These are phyloP conservation scores for Diabrotica virgifera DNA, from an alignment of 1,140 invertebrate genomes.

Conservation along the genomic window DNA sequence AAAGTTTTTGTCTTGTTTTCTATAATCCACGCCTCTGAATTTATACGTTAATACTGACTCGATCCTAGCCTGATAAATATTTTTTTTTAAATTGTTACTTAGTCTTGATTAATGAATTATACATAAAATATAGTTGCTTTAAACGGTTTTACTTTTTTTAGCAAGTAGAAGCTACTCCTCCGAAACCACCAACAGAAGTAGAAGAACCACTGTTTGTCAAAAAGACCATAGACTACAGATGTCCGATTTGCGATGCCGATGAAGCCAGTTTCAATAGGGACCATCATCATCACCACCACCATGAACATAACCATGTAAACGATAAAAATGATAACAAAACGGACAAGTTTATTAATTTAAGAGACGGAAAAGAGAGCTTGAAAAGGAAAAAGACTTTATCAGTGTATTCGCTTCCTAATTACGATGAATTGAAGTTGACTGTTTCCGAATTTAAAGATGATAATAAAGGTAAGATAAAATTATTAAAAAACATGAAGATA, in stretches of 20 bases:
- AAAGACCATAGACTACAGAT: constrained; percentile 41
- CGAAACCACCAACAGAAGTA: constrained; percentile 26
- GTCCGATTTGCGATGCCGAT: constrained; percentile 38
- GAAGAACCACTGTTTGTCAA: constrained; percentile 44
- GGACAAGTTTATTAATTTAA: constrained; percentile 14
- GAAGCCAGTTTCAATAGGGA: constrained; percentile 35
- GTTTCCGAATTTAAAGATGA: constrained; percentile 35
- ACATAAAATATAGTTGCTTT: too few species aligned
- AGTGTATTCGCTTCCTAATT: constrained; percentile 55
- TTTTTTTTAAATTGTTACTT: too few species aligned
- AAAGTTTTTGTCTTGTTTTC: too few species aligned
- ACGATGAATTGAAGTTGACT: constrained; percentile 49
- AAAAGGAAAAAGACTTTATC: constrained; percentile 42
- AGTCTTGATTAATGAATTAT: too few species aligned
- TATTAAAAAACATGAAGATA: too few species aligned
- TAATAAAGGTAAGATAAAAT: constrained; percentile 20
- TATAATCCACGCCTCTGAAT: too few species aligned
- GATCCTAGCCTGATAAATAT: too few species aligned
- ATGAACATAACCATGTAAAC: constrained; percentile 15
- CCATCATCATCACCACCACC: constrained; percentile 33
- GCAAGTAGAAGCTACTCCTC: background rate
- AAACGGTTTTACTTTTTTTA: too few species aligned
- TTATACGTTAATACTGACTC: too few species aligned
- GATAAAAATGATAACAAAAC: constrained; percentile 22
- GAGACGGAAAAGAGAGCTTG: constrained; percentile 10